Base-by-base conservation (phyloP, 1,140 invertebrate genomes). In the Drosophila takahashii region DNA sequence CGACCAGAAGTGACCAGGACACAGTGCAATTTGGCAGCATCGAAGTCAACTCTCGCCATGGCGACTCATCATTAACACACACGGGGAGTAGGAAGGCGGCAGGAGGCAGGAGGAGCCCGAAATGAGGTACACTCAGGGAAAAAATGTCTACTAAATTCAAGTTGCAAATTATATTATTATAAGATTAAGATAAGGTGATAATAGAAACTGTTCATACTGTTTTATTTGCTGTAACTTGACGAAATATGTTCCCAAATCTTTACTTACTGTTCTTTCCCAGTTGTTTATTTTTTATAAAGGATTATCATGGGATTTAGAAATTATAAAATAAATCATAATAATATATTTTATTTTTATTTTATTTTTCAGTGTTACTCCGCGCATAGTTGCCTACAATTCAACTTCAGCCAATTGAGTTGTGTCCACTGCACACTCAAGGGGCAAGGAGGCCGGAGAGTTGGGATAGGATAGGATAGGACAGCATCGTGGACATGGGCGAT, bases 31-130 rank as follows among this genome's bases (percentile, higher is more conserved):
- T 83, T 83, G 67, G 59, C 77, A 81, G 54, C 47, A 69, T 73
- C 72, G 64, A 76, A 86, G 77, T 66, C 72, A 86, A 85, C 81
- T 85, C 73, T 67, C 61, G 65, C 74, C 73, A 64, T 81, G 77
- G 67, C 45, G 62, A 61, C 50, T 81, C 81, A 74, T 85, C 81
- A 86, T 85, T 86, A 85, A 85, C 71, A 73, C 54, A 73, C 54
- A 61, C 15, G 37, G 42, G 22, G 53, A 27, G 32, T 15, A 32
- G 22, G 15, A 16, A 6, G 27, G 48, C 18, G 27, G 15, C 39
- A 36, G 37, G 4, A 66, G 27, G 15, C 39, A 36, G 37, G 4
- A 66, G 56, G 36, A 37, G 27, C 27, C 34, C 58, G 10, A 60
- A 51, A 13, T 26, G 18, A 16, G n/a, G 10, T 10, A 6, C 27